These are phyloP conservation scores for Pangasianodon hypophthalmus DNA, from an alignment of 2,113 vertebrate genomes.

Conservation along the genomic window DNA sequence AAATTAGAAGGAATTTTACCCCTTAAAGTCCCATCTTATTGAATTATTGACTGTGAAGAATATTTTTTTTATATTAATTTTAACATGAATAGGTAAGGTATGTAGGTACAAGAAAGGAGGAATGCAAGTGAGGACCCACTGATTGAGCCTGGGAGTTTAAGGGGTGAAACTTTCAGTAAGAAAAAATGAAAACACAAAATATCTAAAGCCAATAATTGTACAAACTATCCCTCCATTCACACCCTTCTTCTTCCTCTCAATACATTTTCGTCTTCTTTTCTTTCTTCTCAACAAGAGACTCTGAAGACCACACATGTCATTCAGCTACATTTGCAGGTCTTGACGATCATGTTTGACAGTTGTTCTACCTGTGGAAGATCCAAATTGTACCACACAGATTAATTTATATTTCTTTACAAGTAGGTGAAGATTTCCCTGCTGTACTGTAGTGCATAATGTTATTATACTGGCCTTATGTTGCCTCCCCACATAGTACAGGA, in stretches of 20 bases:
- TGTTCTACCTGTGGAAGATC: slow-evolving; percentile 78
- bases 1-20: background rate
- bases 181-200: background rate
- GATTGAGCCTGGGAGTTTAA: background rate
- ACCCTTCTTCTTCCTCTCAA: background rate
- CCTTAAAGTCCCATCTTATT: background rate
- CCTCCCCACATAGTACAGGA: slow-evolving; percentile 89
- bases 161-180: background rate
- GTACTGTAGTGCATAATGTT: background rate
- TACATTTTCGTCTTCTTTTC: background rate
- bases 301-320: background rate
- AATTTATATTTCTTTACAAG: background rate
- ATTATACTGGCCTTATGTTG: slow-evolving; percentile 73
- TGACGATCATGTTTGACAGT: slow-evolving; percentile 90
- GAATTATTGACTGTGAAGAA: background rate
- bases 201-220: background rate
- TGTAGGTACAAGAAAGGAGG: background rate
- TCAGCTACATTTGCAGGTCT: slow-evolving; percentile 90
- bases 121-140: background rate
- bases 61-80: background rate
- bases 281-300: background rate
- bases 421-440: background rate
- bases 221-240: background rate
- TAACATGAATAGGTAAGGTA: background rate
- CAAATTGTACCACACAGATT: background rate